These are phyloP conservation scores for Eira barbara DNA, from an alignment of 2,113 vertebrate genomes.

Conservation along the genomic window DNA sequence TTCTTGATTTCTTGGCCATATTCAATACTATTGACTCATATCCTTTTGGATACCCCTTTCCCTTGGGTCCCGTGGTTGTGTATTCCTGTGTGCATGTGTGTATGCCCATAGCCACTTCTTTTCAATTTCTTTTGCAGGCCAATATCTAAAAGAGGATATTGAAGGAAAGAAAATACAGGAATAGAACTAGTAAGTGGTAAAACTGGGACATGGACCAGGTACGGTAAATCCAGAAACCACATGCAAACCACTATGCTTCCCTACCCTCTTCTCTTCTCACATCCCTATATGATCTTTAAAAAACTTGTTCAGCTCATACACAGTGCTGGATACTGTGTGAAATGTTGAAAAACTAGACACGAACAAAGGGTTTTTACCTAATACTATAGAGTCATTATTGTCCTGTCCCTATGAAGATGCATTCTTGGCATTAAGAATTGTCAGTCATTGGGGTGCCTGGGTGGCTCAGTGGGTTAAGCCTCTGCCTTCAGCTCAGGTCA, in stretches of 20 bases:
- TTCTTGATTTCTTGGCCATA: neutral
- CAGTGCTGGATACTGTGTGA: neutral
- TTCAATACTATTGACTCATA: neutral
- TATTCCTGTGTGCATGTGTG: rapidly evolving
- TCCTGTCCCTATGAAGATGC: neutral
- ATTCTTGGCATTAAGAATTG: neutral
- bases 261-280: neutral
- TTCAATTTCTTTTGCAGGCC: neutral
- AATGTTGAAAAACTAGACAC: neutral
- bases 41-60: neutral
- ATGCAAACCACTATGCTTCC: neutral
- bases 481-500: no score
- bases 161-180: neutral
- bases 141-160: neutral
- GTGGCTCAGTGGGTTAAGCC: no score
- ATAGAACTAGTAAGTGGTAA: neutral
- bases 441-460: neutral
- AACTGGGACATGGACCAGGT: neutral
- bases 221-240: neutral
- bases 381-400: neutral
- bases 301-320: neutral
- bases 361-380: neutral
- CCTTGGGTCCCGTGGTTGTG: neutral
- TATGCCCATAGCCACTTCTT: neutral
- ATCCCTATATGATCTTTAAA: neutral